A percentile compares a stretch with the other conserved stretches of the same genome.
phyloP scores from a whole-genome alignment of 2,113 vertebrate species.

The Odocoileus hemionus region DNA sequence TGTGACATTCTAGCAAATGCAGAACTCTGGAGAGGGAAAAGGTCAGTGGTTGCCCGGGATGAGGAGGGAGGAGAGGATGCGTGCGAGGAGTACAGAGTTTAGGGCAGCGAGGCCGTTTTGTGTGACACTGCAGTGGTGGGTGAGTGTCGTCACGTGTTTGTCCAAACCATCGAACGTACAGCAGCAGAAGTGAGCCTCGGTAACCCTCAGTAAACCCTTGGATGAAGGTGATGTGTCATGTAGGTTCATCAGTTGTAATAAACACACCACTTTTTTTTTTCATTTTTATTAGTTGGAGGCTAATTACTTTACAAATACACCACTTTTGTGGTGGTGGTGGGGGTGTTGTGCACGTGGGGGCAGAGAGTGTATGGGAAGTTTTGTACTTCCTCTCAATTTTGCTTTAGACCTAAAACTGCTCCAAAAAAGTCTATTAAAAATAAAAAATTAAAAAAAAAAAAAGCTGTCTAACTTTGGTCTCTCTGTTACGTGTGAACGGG shows the following conservation, averaged over 20 bases:
- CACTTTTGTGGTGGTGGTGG: neutral
- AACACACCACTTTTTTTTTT: neutral
- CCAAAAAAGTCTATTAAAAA: neutral
- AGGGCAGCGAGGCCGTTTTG: neutral
- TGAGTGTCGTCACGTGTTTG: neutral
- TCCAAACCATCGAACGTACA: neutral
- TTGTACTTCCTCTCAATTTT: neutral
- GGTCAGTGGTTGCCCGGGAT: neutral
- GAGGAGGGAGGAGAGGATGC: neutral
- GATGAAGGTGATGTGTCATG: neutral
- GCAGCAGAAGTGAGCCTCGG: neutral
- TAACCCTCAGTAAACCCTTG: neutral
- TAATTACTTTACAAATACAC: neutral
- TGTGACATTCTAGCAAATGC: neutral
- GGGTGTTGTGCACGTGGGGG: neutral
- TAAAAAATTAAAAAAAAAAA: neutral
- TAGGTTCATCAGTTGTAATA: neutral
- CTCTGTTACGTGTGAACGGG: neutral
- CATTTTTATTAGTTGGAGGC: too few species aligned
- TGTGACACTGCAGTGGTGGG: neutral
- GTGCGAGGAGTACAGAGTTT: too few species aligned
- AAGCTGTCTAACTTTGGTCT: neutral
- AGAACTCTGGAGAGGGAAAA: neutral
- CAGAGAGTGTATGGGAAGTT: neutral
- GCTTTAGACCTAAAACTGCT: neutral